Base-by-base conservation (phyloP, 1,140 invertebrate species). In the Brachionus manjavacas region DNA sequence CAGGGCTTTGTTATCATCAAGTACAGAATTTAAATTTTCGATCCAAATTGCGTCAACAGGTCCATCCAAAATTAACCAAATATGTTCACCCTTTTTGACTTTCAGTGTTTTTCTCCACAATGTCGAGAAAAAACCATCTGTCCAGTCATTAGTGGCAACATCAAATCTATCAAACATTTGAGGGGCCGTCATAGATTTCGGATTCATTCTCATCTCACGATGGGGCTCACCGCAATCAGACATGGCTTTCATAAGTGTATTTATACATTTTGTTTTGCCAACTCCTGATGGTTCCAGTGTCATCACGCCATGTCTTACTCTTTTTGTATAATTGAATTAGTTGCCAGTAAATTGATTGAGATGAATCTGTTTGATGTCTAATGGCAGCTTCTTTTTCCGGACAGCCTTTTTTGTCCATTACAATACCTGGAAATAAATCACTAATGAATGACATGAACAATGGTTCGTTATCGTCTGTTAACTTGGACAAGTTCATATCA, bases 81-180 rank as follows among this genome's bases (percentile, higher is more conserved):
- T 86, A 85, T 89, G 88, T 66, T 90, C 89, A 91, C 93, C 94
- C 87, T 93, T 92, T 89, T 96, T 97, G 0, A 94, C 89, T 89
- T 95, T 95, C 0, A 96, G 90, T 0, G 96, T 97, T 90, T 96
- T 95, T 60, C 96, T 91, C n/a, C n/a, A n/a, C n/a, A n/a, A n/a
- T n/a, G n/a, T n/a, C n/a, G n/a, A n/a, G n/a, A n/a, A n/a, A n/a
- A 96, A 97, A 1, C 96, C 96, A 89, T 98, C 96, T 0, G 95
- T 97, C 96, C 96, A 98, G 88, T 98, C 96, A 88, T 98, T 98
- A 0, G 96, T 98, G 2, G 96, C 96, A 0, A 97, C 95, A 88
- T 98, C 96, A 25, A 97, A 90, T 66, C 95, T 91, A 0, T 96
- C 96, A 90, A 98, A 98, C 96, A 98, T 98, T 91, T 98, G 96